Evolutionary conservation across 2,113 vertebrate genomes (phyloP).

Genomic region (Silurus meridionalis): DNA sequence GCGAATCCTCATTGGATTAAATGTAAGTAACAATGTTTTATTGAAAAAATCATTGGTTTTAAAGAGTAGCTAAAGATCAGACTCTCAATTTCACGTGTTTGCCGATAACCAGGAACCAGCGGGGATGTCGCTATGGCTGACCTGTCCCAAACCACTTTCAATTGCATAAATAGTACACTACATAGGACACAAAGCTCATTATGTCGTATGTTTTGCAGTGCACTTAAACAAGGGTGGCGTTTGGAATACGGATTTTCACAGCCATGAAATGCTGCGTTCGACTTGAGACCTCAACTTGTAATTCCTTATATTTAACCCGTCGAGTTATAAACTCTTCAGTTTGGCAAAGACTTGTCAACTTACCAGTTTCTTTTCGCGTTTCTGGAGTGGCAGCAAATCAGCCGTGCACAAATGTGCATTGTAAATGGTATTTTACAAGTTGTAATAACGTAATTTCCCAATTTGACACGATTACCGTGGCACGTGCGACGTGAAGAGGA

Average conservation of each 20-base stretch:
- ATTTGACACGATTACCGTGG: too few relatives aligned
- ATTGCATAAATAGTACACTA: background rate
- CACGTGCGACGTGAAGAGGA: too few relatives aligned
- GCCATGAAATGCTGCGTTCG: background rate
- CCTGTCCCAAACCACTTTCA: background rate
- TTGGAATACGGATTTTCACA: background rate
- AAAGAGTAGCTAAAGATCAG: background rate
- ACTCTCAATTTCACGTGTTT: background rate
- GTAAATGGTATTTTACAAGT: too few relatives aligned
- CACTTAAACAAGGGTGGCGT: too few relatives aligned
- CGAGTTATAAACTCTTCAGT: too few relatives aligned
- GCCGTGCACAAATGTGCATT: too few relatives aligned
- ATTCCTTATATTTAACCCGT: background rate
- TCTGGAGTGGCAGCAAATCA: too few relatives aligned
- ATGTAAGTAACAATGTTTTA: background rate
- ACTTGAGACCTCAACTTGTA: background rate
- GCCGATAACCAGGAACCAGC: background rate
- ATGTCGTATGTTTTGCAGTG: background rate
- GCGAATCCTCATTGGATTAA: background rate
- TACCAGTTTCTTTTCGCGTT: too few relatives aligned
- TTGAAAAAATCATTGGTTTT: background rate
- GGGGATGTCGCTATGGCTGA: background rate
- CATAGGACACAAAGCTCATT: too few relatives aligned
- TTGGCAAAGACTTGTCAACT: too few relatives aligned
- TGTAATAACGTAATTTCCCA: too few relatives aligned